phyloP scores from a whole-genome alignment of 2,888 invertebrate species.

The Achlya flavicornis region DNA sequence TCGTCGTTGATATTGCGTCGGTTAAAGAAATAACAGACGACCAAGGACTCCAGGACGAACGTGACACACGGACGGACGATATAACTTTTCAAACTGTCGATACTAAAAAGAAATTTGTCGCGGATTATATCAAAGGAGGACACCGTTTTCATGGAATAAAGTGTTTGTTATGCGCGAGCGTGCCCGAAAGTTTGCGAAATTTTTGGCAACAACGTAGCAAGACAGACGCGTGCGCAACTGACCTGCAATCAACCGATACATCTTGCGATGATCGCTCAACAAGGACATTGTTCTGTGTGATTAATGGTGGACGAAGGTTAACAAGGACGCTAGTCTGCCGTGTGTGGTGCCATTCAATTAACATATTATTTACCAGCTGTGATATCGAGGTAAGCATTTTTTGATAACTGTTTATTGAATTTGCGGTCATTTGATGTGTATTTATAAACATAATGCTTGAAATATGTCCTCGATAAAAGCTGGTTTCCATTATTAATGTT shows the following conservation, averaged over 20 bases:
- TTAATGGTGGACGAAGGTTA: conserved; percentile 48
- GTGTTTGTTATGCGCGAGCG: conserved; percentile 67
- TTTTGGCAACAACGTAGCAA: conserved; percentile 65
- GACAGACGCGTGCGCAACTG: conserved; percentile 40
- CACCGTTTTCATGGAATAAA: conserved; percentile 40
- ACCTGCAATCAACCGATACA: conserved; percentile 55
- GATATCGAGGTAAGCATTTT: conserved; percentile 56
- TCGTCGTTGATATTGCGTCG: conserved; percentile 57
- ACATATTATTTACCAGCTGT: conserved; percentile 43
- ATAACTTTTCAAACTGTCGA: conserved; percentile 42
- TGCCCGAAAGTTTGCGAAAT: conserved; percentile 67
- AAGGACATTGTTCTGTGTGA: conserved; percentile 60
- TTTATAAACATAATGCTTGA: conserved; percentile 21
- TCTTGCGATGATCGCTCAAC: conserved; percentile 61
- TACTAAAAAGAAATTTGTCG: conserved; percentile 52
- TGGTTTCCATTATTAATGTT: conserved; percentile 24
- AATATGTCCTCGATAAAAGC: conserved; percentile 40
- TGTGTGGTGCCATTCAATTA: conserved; percentile 44
- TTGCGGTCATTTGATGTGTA: conserved; percentile 23
- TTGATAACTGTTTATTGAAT: conserved; percentile 26
- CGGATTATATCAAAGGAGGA: conserved; percentile 49
- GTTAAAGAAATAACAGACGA: conserved; percentile 58
- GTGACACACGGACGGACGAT: conserved; percentile 52
- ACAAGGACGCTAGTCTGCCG: conserved; percentile 45
- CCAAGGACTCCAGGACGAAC: conserved; percentile 65